These are phyloP conservation scores for Drosophila pseudoobscura DNA, from an alignment of 1,140 invertebrate species.

Conservation along the genomic window DNA sequence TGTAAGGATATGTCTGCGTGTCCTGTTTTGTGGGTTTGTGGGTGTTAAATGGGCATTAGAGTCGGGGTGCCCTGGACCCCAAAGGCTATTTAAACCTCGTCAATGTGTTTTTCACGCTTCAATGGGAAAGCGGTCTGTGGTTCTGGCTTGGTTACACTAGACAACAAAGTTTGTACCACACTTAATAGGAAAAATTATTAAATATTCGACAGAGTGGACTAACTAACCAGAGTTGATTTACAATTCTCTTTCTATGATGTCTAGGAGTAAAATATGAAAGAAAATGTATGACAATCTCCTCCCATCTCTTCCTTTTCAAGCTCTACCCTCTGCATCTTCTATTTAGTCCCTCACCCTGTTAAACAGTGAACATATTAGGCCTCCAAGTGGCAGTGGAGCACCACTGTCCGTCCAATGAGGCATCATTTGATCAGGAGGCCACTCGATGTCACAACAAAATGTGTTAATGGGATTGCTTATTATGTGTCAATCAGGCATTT, in stretches of 20 bases:
- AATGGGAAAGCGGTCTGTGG: conserved; percentile 27
- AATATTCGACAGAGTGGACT: neutral
- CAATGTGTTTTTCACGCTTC: conserved; percentile 75
- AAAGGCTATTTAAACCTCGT: conserved; percentile 76
- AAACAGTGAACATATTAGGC: too few species aligned
- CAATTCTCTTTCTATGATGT: too few species aligned
- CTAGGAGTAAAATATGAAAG: too few species aligned
- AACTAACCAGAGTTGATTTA: too few species aligned
- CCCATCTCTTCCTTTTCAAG: too few species aligned
- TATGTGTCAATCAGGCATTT: conserved; percentile 58
- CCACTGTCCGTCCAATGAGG: conserved; percentile 11
- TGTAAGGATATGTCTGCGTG: conserved; percentile 6
- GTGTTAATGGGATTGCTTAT: conserved; percentile 76
- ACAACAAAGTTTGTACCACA: conserved; percentile 4
- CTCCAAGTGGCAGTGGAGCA: too few species aligned
- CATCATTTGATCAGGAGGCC: conserved; percentile 29
- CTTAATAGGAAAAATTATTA: too few species aligned
- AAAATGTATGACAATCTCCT: too few species aligned
- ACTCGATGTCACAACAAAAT: conserved; percentile 37
- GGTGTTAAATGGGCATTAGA: conserved; percentile 33
- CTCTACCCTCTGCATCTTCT: too few species aligned
- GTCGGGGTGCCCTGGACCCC: conserved; percentile 35
- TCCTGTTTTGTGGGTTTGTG: conserved; percentile 10
- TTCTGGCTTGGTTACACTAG: conserved; percentile 16
- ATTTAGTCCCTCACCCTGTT: too few species aligned